Base-by-base conservation (phyloP, 1,140 invertebrate species). In the Aphaenogaster rudis region DNA sequence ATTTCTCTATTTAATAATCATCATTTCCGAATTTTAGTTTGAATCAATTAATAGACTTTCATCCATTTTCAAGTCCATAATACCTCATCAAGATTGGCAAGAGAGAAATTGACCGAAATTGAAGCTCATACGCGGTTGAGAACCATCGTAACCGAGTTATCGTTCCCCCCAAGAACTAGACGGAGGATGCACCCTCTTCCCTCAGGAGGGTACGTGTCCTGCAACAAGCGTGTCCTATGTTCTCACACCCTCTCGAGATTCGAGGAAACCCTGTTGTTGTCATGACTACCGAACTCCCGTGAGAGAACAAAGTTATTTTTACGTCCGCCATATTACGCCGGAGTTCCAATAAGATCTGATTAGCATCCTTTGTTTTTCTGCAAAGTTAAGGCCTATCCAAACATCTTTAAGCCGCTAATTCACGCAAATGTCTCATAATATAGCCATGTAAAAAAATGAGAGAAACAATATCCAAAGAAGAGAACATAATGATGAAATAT, bases 81-180 rank as follows among this genome's bases (percentile, higher is more conserved):
- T 9, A 48, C 9, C n/a, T 78, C 42, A 64, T 78, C 59, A 42
- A 11, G 3, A 45, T 63, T 21, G 39, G 4, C 28, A 33, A 64
- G 42, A 64, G 9, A n/a, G 21, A 48, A 52, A 64, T 45, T 28
- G 36, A 77, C 15, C n/a, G 54, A 54, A 66, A 67, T 66, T 59
- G 42, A 84, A 77, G n/a, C 17, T 57, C 9, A 28, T 21, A 9
- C 52, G 52, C 39, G n/a, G 88, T 92, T 93, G 92, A 91, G 92
- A 92, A 91, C 92, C 90, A 17, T 82, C 59, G 87, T 93, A 93
- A 93, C 89, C 81, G 86, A 93, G 91, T 93, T 93, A 93, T 89
- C 87, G 78, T 88, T 42, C 91, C 86, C 92, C 61, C 92, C 77
- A 89, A 91, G 85, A 88, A 86, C 80, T 74, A 88, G 63, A 50